These are phyloP conservation scores for Paraescarpia echinospica DNA, from an alignment of 1,140 invertebrate species.

Conservation along the genomic window DNA sequence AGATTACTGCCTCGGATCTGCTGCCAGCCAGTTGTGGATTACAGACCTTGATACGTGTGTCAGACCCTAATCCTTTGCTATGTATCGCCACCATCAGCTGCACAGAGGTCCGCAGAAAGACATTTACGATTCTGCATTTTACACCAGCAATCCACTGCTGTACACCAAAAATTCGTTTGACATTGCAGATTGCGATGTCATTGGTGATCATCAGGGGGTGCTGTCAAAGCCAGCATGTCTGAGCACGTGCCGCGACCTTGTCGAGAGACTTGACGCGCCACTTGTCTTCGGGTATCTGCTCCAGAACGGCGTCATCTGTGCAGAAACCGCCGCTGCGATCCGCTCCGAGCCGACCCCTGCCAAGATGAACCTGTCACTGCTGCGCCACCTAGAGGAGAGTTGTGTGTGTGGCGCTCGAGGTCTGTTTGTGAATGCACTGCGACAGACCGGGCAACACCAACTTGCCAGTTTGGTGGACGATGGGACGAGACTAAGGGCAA, in stretches of 20 bases:
- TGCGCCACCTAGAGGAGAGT: constrained; percentile 16
- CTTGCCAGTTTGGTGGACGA: constrained; percentile 1
- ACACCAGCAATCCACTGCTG: neutral
- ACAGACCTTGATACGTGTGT: too few relatives aligned
- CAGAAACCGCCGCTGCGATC: neutral
- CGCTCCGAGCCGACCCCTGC: constrained; percentile 10
- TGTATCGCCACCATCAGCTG: neutral
- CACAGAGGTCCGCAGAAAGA: neutral
- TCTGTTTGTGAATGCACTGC: constrained; percentile 15
- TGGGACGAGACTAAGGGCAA: neutral
- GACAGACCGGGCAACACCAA: constrained; percentile 11
- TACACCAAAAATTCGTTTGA: neutral
- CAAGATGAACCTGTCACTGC: constrained; percentile 9
- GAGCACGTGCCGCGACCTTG: neutral
- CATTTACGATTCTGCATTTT: neutral
- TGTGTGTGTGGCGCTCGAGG: neutral
- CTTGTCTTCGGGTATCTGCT: neutral
- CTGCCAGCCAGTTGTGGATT: too few relatives aligned
- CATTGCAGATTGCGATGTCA: neutral
- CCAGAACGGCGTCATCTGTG: constrained; percentile 7
- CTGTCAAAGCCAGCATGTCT: neutral
- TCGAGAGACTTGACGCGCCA: neutral
- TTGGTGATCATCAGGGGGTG: neutral
- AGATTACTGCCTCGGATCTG: too few relatives aligned
- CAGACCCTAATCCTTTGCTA: neutral